Percentiles rank a stretch among this genome's conserved stretches.
These are phyloP conservation scores for Pelmatolapia mariae DNA, from an alignment of 2,113 vertebrate genomes.

Conservation along the genomic window DNA sequence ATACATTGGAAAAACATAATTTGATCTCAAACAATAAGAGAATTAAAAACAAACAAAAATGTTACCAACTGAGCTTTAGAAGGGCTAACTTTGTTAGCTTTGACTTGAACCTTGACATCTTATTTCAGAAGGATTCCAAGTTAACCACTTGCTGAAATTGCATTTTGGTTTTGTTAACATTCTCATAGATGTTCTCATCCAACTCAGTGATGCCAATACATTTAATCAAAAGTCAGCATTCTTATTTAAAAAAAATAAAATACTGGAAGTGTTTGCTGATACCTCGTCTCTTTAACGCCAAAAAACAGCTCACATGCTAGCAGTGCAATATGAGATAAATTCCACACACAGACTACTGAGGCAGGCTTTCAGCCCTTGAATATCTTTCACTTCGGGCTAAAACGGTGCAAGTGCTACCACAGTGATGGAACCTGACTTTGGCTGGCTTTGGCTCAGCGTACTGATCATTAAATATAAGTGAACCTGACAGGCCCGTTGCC, in stretches of 20 bases:
- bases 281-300: not conserved
- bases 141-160: not conserved
- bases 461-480: constrained; percentile 19
- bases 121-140: not conserved
- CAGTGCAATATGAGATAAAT: not conserved
- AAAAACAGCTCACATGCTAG: not conserved
- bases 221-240: not conserved
- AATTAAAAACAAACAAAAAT: not conserved
- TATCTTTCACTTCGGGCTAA: not conserved
- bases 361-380: not conserved
- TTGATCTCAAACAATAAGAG: not conserved
- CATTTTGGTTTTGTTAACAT: not conserved
- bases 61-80: not conserved
- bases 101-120: not conserved
- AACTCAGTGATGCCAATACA: not conserved
- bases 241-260: not conserved
- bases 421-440: constrained; percentile 34
- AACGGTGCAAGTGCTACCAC: not conserved
- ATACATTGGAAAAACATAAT: not conserved
- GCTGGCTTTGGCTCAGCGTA: constrained; percentile 8
- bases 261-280: not conserved
- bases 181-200: not conserved
- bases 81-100: not conserved
- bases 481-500: constrained; percentile 38
- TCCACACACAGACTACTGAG: not conserved